Conservation (phyloP, 2,113 vertebrate genomes). For the Anoura caudifer region DNA sequence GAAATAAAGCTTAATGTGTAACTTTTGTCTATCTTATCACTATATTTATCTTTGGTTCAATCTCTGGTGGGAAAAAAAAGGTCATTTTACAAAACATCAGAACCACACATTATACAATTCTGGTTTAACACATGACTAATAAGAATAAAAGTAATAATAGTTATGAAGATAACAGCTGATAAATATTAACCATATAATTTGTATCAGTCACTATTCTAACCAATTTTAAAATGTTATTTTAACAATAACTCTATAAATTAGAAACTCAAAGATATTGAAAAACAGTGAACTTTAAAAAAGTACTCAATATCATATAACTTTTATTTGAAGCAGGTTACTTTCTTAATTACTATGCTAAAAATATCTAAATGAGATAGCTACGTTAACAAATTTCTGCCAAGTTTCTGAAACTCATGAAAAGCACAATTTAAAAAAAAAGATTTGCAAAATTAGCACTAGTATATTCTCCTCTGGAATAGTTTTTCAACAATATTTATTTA, state of each 20-base stretch:
- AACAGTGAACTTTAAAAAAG: background rate
- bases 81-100: background rate
- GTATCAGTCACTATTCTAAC: background rate
- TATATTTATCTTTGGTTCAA: background rate
- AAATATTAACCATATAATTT: background rate
- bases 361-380: background rate
- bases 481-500: background rate
- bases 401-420: background rate
- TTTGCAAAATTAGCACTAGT: background rate
- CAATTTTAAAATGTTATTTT: background rate
- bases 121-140: background rate
- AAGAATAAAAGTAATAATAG: background rate
- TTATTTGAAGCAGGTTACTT: background rate
- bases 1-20: background rate
- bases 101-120: background rate
- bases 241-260: background rate
- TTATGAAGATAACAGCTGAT: background rate
- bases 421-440: background rate
- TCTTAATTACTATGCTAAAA: background rate
- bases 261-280: background rate
- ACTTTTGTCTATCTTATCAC: background rate
- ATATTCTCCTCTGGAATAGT: background rate
- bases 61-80: background rate
- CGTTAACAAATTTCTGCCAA: background rate
- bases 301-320: background rate